Evolutionary conservation across 2,797 vertebrate genomes (phyloP), one percentile per base, ranked within the genome.

Genomic region (Discoglossus pictus): DNA sequence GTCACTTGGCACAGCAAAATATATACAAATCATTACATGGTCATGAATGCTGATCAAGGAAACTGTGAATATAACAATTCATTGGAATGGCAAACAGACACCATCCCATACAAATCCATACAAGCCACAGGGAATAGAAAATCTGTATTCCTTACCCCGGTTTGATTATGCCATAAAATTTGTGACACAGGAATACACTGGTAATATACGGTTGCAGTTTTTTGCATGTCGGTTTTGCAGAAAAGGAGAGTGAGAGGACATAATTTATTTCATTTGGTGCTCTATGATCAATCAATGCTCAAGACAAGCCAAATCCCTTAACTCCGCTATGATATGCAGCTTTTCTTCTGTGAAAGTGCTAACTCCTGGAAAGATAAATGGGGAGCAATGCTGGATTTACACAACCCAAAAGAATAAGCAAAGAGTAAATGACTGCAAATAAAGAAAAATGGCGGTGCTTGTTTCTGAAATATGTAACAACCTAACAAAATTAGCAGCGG

Each of bases 291-390:
- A 63, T 71, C 68, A 64, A 38, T 24, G 35, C 52, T 39, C 59
- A 55, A 70, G 67, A 70, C 68, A 58, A 71, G 60, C 46, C 68
- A 62, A 71, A 71, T 71, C 68, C 68, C 52, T 64, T 63, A 68
- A 63, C 68, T 64, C 68, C 36, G 34, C 50, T 64, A 64, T 71
- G 60, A 71, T 71, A 52, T 71, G 61, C 68, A 47, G 61, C 53
- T 51, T 71, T 64, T 64, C 53, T 36, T 64, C 62, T 71, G 61
- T 71, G 68, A 39, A 31, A 52, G 36, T 23, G 47, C 53, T 71
- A 64, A 63, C 68, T 64, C 53, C 36, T 12, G 23, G 43, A 53
- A 65, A 65, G 68, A 71, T 71, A 55, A 64, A 71, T 71, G 23
- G 68, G 39, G 31, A 65, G 53, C 53, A 23, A 12, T 40, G 43